These are phyloP conservation scores for Stenodera caucasica DNA, from an alignment of 2,888 invertebrate species.

Conservation along the genomic window DNA sequence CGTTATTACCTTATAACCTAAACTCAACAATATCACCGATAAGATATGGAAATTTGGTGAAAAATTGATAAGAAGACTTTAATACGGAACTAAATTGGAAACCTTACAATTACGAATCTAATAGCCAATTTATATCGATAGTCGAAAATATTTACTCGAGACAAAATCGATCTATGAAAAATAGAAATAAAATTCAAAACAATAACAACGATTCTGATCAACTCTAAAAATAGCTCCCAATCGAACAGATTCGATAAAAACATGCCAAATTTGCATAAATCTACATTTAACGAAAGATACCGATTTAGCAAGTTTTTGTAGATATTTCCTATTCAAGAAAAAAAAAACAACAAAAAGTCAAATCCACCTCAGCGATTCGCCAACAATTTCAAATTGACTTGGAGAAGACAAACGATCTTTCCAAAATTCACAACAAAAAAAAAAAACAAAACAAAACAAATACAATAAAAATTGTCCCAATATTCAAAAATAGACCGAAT, in stretches of 20 bases:
- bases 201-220: too few relatives aligned
- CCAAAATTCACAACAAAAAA: too few relatives aligned
- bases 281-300: neutral
- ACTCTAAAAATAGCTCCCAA: neutral
- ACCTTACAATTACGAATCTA: neutral
- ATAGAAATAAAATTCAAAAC: too few relatives aligned
- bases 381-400: too few relatives aligned
- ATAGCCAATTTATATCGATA: neutral
- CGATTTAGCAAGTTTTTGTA: neutral
- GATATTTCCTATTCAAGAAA: neutral
- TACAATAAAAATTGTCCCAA: too few relatives aligned
- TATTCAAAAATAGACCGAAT: neutral
- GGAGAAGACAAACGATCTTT: too few relatives aligned
- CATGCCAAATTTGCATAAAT: neutral
- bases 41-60: neutral
- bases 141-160: too few relatives aligned
- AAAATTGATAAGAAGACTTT: neutral
- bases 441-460: neutral
- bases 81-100: neutral
- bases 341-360: constrained; percentile 2
- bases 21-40: too few relatives aligned
- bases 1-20: too few relatives aligned
- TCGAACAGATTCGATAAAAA: neutral
- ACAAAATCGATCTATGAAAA: too few relatives aligned
- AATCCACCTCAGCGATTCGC: too few relatives aligned